These are phyloP conservation scores for Melanotaenia maccullochi DNA, from an alignment of 2,797 vertebrate genomes.

Conservation along the genomic window DNA sequence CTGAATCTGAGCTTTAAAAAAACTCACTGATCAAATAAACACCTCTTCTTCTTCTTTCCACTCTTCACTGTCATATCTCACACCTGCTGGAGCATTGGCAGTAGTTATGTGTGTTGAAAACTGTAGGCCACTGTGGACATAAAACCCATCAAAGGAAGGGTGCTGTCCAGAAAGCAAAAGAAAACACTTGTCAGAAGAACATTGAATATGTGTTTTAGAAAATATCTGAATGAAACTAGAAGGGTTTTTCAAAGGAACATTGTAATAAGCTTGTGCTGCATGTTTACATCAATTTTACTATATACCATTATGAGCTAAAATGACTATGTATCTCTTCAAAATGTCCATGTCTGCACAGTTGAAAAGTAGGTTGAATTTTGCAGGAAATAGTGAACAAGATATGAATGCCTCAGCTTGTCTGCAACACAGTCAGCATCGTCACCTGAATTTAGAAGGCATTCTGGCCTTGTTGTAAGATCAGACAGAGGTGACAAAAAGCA, in stretches of 20 bases:
- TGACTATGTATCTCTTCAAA: neutral
- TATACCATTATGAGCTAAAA: neutral
- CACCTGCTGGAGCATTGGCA: constrained; percentile 3
- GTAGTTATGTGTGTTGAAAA: constrained; percentile 16
- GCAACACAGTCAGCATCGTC: constrained; percentile 28
- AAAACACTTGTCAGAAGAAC: neutral
- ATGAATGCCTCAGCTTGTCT: constrained; percentile 18
- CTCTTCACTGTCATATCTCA: constrained; percentile 12
- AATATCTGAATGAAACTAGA: neutral
- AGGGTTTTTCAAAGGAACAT: neutral
- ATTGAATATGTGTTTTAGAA: neutral
- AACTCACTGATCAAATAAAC: constrained; percentile 11
- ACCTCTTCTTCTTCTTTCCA: neutral
- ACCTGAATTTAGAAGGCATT: constrained; percentile 32
- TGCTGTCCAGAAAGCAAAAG: constrained; percentile 11
- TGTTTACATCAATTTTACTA: too few species aligned
- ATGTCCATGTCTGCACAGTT: neutral
- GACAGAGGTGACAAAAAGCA: constrained; percentile 56
- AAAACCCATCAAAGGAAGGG: constrained; percentile 8
- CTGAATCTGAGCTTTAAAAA: neutral
- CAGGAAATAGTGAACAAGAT: constrained; percentile 6
- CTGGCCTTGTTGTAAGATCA: constrained; percentile 32
- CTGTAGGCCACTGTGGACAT: constrained; percentile 10
- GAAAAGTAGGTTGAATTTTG: neutral
- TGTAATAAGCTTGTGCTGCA: neutral